A percentile compares a stretch with the other conserved stretches of the same genome.
Evolutionary conservation across 2,113 vertebrate genomes (phyloP).

Genomic region (Erpornis zantholeuca): DNA sequence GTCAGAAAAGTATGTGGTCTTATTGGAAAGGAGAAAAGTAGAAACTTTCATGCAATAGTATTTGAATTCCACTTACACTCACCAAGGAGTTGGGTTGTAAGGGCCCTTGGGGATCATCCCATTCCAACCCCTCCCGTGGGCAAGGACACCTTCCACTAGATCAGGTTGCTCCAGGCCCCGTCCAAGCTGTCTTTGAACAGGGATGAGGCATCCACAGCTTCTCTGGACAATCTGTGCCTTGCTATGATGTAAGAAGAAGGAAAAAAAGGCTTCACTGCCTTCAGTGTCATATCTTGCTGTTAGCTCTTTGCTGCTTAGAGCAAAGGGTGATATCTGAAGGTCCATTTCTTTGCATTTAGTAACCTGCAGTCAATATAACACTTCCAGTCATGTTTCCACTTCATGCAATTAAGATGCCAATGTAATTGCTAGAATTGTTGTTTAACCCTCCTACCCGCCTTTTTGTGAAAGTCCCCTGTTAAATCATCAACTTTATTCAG

Average conservation of each 20-base stretch:
- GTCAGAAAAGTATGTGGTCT: neutral
- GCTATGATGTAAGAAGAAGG: neutral
- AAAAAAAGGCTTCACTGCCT: neutral
- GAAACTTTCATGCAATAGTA: neutral
- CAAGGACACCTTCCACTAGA: neutral
- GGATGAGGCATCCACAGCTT: neutral
- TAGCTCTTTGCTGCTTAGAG: neutral
- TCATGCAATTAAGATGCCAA: neutral
- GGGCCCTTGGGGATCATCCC: neutral
- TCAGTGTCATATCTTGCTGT: rapidly evolving
- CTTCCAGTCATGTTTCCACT: neutral
- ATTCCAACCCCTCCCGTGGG: neutral
- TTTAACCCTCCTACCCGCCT: neutral
- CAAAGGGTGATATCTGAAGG: neutral
- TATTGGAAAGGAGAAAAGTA: neutral
- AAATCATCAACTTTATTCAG: neutral
- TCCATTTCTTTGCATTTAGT: neutral
- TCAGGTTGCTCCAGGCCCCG: rapidly evolving
- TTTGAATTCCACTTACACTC: neutral
- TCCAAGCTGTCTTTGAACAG: neutral
- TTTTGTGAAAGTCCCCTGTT: neutral
- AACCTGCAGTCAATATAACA: neutral
- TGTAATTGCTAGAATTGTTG: neutral
- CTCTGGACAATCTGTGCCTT: neutral
- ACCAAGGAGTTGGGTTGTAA: neutral